Evolutionary conservation across 1,140 invertebrate genomes (phyloP).

Genomic region (Drosophila suzukii): DNA sequence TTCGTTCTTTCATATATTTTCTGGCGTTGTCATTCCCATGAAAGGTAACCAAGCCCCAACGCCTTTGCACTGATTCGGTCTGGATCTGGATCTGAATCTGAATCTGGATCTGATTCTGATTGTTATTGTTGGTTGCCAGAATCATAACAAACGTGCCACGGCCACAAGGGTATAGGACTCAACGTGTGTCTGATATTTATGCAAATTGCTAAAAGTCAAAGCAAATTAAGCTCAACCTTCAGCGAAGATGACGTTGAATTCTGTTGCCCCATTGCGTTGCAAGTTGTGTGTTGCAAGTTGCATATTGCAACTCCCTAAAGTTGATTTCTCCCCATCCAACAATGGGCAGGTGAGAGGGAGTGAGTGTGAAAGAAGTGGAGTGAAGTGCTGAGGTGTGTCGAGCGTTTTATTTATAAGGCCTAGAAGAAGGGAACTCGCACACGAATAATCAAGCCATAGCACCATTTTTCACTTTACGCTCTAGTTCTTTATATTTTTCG

Average conservation of each 20-base stretch:
- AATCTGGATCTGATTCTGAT: constrained; percentile 56
- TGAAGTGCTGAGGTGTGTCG: constrained; percentile 46
- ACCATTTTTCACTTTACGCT: constrained; percentile 45
- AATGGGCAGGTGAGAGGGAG: constrained; percentile 2
- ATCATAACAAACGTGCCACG: constrained; percentile 70
- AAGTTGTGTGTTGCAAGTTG: constrained; percentile 12
- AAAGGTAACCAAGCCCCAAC: constrained; percentile 55
- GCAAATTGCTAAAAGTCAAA: constrained; percentile 82
- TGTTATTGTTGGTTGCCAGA: constrained; percentile 73
- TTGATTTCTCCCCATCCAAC: constrained; percentile 29
- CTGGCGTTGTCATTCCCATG: constrained; percentile 57
- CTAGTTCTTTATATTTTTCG: constrained; percentile 44
- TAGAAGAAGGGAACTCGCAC: constrained; percentile 36
- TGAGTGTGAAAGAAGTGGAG: constrained; percentile 8
- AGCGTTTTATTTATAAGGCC: constrained; percentile 53
- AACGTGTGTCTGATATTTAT: constrained; percentile 71
- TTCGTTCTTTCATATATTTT: constrained; percentile 54
- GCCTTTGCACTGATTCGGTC: constrained; percentile 47
- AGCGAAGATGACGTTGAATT: constrained; percentile 75
- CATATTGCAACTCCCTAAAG: constrained; percentile 21
- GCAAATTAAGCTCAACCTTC: constrained; percentile 80
- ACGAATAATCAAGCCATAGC: constrained; percentile 47
- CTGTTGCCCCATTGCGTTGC: constrained; percentile 30
- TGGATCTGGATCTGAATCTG: constrained; percentile 32
- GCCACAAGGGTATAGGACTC: constrained; percentile 32